These are phyloP conservation scores for Drosophila suboccidentalis DNA, from an alignment of 2,888 invertebrate genomes.

Conservation along the genomic window DNA sequence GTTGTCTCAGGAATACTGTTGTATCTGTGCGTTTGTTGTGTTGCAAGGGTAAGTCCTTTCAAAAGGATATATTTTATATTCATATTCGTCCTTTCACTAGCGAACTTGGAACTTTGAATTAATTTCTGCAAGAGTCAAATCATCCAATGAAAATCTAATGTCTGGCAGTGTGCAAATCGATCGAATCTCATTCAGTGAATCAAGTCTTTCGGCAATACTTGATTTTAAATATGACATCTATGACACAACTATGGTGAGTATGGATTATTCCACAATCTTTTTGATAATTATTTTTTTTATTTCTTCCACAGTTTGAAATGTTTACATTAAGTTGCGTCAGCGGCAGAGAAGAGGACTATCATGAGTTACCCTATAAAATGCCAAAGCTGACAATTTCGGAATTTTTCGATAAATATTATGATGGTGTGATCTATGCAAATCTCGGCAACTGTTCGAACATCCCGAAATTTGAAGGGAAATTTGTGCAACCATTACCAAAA, in stretches of 20 bases:
- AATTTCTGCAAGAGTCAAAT: not conserved
- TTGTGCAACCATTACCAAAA: not conserved
- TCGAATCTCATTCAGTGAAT: not conserved
- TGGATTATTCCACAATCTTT: fast-evolving
- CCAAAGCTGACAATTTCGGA: not conserved
- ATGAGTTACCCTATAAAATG: not conserved
- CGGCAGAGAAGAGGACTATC: not conserved
- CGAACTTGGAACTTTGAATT: not conserved
- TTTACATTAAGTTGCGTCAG: not conserved
- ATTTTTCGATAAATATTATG: not conserved
- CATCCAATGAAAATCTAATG: not conserved
- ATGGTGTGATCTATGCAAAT: not conserved
- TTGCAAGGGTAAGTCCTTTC: not conserved
- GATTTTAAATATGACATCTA: not conserved
- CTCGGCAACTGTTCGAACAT: not conserved
- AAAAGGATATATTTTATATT: not conserved
- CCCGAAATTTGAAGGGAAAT: not conserved
- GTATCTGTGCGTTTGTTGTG: not conserved
- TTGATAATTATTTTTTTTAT: not conserved
- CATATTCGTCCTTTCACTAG: not conserved
- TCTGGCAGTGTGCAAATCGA: not conserved
- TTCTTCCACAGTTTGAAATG: not conserved
- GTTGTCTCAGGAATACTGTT: not conserved
- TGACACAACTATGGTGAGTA: not conserved
- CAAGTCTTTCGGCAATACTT: not conserved